Conservation (phyloP, 2,888 invertebrate species). For the Coronaproctus castanopsis region DNA sequence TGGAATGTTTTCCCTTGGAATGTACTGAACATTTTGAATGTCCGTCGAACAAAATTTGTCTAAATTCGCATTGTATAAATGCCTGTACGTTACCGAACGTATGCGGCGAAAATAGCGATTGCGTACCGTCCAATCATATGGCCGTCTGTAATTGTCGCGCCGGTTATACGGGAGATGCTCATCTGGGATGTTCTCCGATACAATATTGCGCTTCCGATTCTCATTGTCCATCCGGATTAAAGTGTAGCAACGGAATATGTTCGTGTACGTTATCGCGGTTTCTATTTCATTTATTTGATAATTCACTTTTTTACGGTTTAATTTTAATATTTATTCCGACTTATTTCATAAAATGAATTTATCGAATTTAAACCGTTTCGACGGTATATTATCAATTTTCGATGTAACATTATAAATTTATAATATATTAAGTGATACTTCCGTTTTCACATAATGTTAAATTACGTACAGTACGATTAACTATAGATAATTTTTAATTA, state of each 20-base stretch:
- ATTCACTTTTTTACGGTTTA: slow-evolving; percentile 2
- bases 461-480: too few species aligned
- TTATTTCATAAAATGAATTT: too few species aligned
- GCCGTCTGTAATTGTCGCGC: slow-evolving; percentile 64
- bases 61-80: slow-evolving; percentile 57
- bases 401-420: too few species aligned
- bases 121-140: slow-evolving; percentile 52
- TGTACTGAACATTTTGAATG: slow-evolving; percentile 64
- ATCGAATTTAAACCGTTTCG: too few species aligned
- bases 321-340: too few species aligned
- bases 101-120: slow-evolving; percentile 61
- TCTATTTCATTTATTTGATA: slow-evolving; percentile 2
- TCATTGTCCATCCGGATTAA: slow-evolving; percentile 66
- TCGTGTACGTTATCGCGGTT: slow-evolving; percentile 32
- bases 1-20: slow-evolving; percentile 50
- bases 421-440: too few species aligned
- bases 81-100: slow-evolving; percentile 62
- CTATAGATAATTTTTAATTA: too few species aligned
- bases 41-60: slow-evolving; percentile 43
- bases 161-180: slow-evolving; percentile 69
- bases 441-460: too few species aligned
- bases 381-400: too few species aligned
- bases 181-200: slow-evolving; percentile 59
- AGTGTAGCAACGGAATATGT: slow-evolving; percentile 64
- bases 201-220: slow-evolving; percentile 61